phyloP scores from a whole-genome alignment of 2,113 vertebrate genomes.

The Ursus arctos region DNA sequence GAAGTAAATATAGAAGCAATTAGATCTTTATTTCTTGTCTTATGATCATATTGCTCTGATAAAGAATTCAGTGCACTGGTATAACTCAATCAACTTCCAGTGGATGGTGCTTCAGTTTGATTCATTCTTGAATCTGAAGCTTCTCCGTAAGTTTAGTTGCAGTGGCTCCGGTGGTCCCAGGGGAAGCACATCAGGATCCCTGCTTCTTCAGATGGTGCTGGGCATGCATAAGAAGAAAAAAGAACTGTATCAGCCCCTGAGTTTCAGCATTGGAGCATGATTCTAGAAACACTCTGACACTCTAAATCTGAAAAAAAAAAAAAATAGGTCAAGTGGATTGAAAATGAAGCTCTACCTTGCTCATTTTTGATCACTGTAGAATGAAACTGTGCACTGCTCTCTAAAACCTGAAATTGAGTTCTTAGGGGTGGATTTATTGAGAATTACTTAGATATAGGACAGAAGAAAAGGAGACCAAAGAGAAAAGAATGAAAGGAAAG shows the following conservation, averaged over 20 bases:
- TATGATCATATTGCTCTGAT: background rate
- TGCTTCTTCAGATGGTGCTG: background rate
- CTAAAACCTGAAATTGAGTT: constrained; percentile 73
- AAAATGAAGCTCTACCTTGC: background rate
- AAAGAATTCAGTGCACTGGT: background rate
- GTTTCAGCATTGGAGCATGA: background rate
- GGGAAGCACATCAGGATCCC: background rate
- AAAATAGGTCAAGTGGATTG: constrained; percentile 63
- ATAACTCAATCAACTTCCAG: background rate
- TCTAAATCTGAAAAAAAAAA: constrained; percentile 39
- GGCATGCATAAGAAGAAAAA: background rate
- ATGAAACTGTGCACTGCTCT: constrained; percentile 52
- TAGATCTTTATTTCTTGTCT: constrained; percentile 6
- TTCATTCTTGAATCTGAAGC: background rate
- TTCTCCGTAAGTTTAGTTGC: background rate
- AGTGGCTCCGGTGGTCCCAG: background rate
- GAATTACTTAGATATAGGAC: constrained; percentile 1
- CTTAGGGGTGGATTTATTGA: constrained; percentile 64
- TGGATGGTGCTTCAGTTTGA: background rate
- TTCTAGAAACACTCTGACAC: constrained; percentile 14
- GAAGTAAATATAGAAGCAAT: background rate
- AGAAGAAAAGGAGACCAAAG: constrained; percentile 32
- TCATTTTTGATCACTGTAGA: constrained; percentile 54
- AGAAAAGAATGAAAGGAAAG: constrained; percentile 15
- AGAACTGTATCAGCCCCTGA: background rate